Percentiles rank a stretch among this genome's conserved stretches.
phyloP scores from a whole-genome alignment of 2,888 invertebrate species.

The Drosophila suboccidentalis region DNA sequence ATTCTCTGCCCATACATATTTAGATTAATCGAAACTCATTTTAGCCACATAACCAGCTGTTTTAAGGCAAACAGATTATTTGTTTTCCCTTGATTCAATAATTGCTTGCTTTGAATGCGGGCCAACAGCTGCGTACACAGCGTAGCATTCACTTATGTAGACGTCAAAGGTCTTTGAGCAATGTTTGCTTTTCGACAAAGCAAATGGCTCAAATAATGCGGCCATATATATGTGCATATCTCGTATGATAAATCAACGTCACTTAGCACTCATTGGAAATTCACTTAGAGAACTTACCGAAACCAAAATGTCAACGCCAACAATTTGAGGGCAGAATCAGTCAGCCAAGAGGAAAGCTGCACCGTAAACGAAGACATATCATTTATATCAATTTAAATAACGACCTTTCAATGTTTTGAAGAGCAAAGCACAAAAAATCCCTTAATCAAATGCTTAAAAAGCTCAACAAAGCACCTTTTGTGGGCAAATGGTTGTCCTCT shows the following conservation, averaged over 20 bases:
- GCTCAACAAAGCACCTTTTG: slow-evolving; percentile 61
- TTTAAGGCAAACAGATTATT: slow-evolving; percentile 37
- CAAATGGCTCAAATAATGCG: slow-evolving; percentile 48
- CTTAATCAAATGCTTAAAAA: slow-evolving; percentile 73
- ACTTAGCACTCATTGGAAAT: slow-evolving; percentile 69
- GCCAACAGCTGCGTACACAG: slow-evolving; percentile 53
- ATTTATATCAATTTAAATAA: slow-evolving; percentile 84
- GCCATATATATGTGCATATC: slow-evolving; percentile 33
- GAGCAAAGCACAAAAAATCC: slow-evolving; percentile 54
- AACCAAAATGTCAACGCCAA: slow-evolving; percentile 63
- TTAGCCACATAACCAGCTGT: slow-evolving; percentile 38
- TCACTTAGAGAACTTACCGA: slow-evolving; percentile 58
- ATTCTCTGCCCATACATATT: not conserved
- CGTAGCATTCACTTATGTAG: slow-evolving; percentile 15
- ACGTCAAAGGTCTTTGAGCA: slow-evolving; percentile 19
- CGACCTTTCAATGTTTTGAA: slow-evolving; percentile 74
- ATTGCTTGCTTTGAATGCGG: slow-evolving; percentile 43
- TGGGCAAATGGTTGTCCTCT: slow-evolving; percentile 4
- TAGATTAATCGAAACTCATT: slow-evolving; percentile 28
- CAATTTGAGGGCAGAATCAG: slow-evolving; percentile 42
- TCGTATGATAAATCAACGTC: slow-evolving; percentile 73
- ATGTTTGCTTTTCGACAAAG: slow-evolving; percentile 41
- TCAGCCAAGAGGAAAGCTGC: slow-evolving; percentile 29
- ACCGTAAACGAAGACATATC: slow-evolving; percentile 61
- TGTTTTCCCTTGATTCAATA: slow-evolving; percentile 43